Conservation (phyloP, 1,140 invertebrate species). For the Agrilus planipennis region DNA sequence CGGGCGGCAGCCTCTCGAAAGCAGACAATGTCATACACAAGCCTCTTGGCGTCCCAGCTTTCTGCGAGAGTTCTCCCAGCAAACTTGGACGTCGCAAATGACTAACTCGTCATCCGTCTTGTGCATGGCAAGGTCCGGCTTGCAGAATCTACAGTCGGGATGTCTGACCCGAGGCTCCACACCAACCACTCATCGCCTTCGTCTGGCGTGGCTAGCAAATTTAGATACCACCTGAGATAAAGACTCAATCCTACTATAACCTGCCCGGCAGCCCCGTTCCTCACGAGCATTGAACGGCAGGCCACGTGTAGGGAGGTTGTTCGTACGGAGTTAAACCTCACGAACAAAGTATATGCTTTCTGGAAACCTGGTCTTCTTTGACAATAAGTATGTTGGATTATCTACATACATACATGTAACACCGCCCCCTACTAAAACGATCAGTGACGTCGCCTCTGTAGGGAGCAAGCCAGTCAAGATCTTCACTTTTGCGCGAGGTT, state of each 20-base stretch:
- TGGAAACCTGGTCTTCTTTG: no score
- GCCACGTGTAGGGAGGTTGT: constrained; percentile 13
- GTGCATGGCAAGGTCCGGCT: constrained; percentile 10
- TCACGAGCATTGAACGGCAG: constrained; percentile 7
- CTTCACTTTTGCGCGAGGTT: no score
- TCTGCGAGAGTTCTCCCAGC: constrained; percentile 11
- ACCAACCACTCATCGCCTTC: not conserved
- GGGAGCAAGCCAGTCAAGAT: no score
- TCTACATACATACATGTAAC: no score
- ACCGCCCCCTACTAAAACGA: no score
- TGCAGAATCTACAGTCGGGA: not conserved
- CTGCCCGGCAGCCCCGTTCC: not conserved
- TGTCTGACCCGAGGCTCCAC: constrained; percentile 5
- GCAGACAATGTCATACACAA: constrained; percentile 8
- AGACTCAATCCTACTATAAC: no score
- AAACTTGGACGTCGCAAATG: constrained; percentile 11
- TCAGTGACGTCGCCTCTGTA: no score
- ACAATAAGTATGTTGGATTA: no score
- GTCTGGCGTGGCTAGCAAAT: constrained; percentile 3
- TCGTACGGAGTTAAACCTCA: constrained; percentile 13
- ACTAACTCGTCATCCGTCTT: not conserved
- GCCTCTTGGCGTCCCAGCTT: constrained; percentile 6
- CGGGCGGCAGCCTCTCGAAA: constrained; percentile 8
- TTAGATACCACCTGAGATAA: no score
- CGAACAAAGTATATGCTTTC: no score